Base-by-base conservation (phyloP, 2,113 vertebrate species). In the Petrocephalus zakoni region DNA sequence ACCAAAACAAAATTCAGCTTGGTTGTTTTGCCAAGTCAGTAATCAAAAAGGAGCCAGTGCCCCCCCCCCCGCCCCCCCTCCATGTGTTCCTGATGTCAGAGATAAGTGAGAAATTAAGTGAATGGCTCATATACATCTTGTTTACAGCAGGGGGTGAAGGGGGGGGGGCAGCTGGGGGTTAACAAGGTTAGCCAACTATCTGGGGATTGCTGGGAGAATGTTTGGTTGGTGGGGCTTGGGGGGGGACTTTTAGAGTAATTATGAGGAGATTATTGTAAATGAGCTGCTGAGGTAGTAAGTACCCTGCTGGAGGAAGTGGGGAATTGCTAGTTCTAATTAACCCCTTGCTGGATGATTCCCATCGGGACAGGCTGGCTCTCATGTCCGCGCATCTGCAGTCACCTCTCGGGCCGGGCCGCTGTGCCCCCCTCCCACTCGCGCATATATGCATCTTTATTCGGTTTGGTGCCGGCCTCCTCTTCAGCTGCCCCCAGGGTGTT, bases 331-430 rank as follows among this genome's bases (percentile, higher is more conserved):
- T 91, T 83, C 89, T 91, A 85, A 90, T 92, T 91, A 91, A 88
- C 53, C 90, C 61, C 91, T 88, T 88, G 82, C 49, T 87, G 22
- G 81, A 89, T 88, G 87, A 86, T 58, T 88, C 78, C 88, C 87
- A 55, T 92, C 93, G 93, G 93, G 92, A 91, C 90, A 89, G 91
- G 89, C 49, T 89, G 89, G 88, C 11, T 49, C 53, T 90, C 88
- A 53, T 58, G 29, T 58, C 22, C 83, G 88, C 88, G 56, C 68
- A 81, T 58, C 53, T 37, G 11, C 34, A 49, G 3, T 10, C 87
- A 86, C 91, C 92, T 90, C 91, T n/a, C n/a, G n/a, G n/a, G n/a
- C n/a, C n/a, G n/a, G n/a, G 19, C 15, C 21, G 11, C n/a, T 19
- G 17, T 4, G n/a, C 11, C 22, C 34, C 29, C 64, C 29, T 0